Conservation (phyloP, 1,140 invertebrate species). For the Magallana ariakensis region DNA sequence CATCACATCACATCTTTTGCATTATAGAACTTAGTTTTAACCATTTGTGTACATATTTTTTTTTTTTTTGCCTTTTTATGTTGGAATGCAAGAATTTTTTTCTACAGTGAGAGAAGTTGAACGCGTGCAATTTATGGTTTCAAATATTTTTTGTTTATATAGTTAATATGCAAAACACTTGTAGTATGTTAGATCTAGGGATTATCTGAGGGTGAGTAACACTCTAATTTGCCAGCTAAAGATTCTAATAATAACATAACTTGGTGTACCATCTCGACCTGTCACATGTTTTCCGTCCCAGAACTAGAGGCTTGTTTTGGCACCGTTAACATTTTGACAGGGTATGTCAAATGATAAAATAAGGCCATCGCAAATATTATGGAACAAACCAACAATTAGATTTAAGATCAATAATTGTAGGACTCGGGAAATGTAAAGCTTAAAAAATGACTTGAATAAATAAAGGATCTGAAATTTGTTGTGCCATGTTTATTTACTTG, state of each 20-base stretch:
- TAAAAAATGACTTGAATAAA: constrained; percentile 3
- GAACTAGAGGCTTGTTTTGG: constrained; percentile 23
- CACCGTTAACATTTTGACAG: not conserved
- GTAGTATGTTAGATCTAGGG: not conserved
- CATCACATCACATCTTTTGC: constrained; percentile 17
- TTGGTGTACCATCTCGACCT: not conserved
- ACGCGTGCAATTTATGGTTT: not conserved
- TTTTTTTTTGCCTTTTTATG: constrained; percentile 3
- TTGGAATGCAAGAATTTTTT: constrained; percentile 6
- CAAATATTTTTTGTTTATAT: constrained; percentile 4
- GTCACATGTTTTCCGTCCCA: constrained; percentile 2
- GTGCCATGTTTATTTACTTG: too few species aligned
- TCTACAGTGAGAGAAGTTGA: not conserved
- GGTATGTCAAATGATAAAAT: not conserved
- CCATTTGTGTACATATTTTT: not conserved
- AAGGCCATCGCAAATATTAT: not conserved
- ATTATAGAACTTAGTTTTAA: not conserved
- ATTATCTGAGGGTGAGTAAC: not conserved
- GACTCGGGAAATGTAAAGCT: not conserved
- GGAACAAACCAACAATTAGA: not conserved
- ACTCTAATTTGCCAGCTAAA: not conserved
- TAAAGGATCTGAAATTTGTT: constrained; percentile 24
- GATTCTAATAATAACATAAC: not conserved
- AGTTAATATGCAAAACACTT: not conserved
- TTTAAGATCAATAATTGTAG: constrained; percentile 10